Evolutionary conservation across 2,113 vertebrate genomes (phyloP).

Genomic region (Ailurus styani): DNA sequence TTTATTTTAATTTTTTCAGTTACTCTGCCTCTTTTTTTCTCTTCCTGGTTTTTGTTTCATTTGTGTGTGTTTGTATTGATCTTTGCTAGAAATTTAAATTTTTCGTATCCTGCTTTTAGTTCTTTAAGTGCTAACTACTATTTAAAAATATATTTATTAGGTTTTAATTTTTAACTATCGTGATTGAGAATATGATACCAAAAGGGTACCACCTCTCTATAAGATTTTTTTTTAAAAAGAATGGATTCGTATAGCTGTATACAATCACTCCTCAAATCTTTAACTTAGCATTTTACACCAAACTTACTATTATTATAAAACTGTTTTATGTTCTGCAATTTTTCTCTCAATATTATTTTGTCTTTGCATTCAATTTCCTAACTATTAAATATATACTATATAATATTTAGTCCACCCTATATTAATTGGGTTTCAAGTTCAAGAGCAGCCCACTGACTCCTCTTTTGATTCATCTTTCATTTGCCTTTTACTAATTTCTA

Average conservation of each 20-base stretch:
- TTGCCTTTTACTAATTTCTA: not conserved
- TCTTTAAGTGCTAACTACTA: not conserved
- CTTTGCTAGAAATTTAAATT: not conserved
- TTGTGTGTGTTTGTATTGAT: not conserved
- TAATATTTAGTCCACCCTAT: not conserved
- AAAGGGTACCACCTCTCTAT: not conserved
- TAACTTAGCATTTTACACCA: not conserved
- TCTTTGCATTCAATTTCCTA: not conserved
- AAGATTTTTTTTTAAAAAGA: not conserved
- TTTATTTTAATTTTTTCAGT: not conserved
- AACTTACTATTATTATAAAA: slow-evolving; percentile 10
- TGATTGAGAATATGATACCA: not conserved
- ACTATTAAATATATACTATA: not conserved
- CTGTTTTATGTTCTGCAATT: not conserved
- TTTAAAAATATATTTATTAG: not conserved
- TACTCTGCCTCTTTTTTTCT: not conserved
- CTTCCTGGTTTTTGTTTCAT: not conserved
- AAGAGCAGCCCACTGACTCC: not conserved
- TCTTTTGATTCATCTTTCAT: not conserved
- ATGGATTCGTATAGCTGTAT: not conserved
- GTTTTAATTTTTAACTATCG: not conserved
- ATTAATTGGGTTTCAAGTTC: not conserved
- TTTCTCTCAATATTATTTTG: not conserved
- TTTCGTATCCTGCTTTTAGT: not conserved
- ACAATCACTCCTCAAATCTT: not conserved